Evolutionary conservation across 1,140 invertebrate species (phyloP).

Genomic region (Popillia japonica): DNA sequence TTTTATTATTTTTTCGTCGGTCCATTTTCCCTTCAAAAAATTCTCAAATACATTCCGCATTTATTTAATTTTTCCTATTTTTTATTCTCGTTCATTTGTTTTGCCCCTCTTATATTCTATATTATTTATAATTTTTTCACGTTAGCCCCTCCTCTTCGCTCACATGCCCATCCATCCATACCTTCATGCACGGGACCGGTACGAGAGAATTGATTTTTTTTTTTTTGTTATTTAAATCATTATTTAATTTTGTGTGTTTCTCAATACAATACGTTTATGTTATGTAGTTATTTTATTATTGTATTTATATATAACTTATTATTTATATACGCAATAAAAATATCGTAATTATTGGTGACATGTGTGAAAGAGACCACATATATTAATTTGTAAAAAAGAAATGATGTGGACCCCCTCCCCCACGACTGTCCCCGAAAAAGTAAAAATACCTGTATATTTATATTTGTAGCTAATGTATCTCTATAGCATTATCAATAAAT

Average conservation of each 20-base stretch:
- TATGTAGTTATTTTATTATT: constrained; percentile 62
- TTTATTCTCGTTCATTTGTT: constrained; percentile 50
- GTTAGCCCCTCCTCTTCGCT: too few relatives aligned
- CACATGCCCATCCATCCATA: neutral
- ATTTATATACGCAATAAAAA: constrained; percentile 57
- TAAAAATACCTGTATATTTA: constrained; percentile 58
- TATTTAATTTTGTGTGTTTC: constrained; percentile 61
- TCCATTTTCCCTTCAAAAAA: constrained; percentile 41
- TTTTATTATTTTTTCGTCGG: constrained; percentile 50
- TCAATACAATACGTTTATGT: constrained; percentile 60
- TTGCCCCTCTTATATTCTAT: constrained; percentile 43
- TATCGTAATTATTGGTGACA: constrained; percentile 52
- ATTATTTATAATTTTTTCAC: constrained; percentile 10
- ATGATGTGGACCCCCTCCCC: constrained; percentile 2
- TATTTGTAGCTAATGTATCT: constrained; percentile 57
- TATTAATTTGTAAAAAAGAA: neutral
- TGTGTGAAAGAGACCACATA: constrained; percentile 51
- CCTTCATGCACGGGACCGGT: constrained; percentile 52
- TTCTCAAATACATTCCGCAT: constrained; percentile 58
- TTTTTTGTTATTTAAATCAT: constrained; percentile 61
- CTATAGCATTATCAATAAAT: constrained; percentile 60
- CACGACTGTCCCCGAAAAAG: constrained; percentile 40
- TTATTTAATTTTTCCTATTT: constrained; percentile 57
- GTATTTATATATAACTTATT: constrained; percentile 61
- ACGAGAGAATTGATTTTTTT: constrained; percentile 55